phyloP scores from a whole-genome alignment of 2,888 invertebrate species.

The Mechanitis mazaeus region DNA sequence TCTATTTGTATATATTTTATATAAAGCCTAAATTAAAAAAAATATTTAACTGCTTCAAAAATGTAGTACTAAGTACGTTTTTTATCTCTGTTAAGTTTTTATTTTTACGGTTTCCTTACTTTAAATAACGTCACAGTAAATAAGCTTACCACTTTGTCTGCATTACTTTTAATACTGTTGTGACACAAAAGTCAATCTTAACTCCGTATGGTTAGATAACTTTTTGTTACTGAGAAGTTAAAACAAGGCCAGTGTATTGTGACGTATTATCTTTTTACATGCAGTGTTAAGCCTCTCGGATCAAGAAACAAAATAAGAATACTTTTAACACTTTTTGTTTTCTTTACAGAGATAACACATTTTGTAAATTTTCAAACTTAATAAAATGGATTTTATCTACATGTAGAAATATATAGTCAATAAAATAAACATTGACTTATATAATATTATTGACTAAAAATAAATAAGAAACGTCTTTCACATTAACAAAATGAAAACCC shows the following conservation, averaged over 20 bases:
- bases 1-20: too few relatives aligned
- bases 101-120: not conserved
- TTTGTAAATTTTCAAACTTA: not conserved
- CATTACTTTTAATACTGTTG: not conserved
- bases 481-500: too few relatives aligned
- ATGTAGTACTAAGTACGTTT: not conserved
- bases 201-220: not conserved
- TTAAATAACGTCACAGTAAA: not conserved
- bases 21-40: too few relatives aligned
- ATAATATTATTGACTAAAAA: too few relatives aligned
- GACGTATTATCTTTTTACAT: constrained; percentile 20
- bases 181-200: not conserved
- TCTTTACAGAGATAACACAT: constrained; percentile 1
- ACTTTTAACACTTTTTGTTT: constrained; percentile 13
- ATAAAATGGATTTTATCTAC: not conserved
- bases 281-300: constrained; percentile 15
- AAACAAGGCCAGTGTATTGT: constrained; percentile 12
- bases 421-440: too few relatives aligned
- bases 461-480: too few relatives aligned
- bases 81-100: not conserved
- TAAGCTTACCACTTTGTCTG: not conserved
- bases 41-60: too few relatives aligned
- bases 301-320: constrained; percentile 14
- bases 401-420: too few relatives aligned
- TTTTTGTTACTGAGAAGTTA: not conserved